Conservation (phyloP, 2,888 invertebrate species). For the Scaptomyza cyrtandrae region DNA sequence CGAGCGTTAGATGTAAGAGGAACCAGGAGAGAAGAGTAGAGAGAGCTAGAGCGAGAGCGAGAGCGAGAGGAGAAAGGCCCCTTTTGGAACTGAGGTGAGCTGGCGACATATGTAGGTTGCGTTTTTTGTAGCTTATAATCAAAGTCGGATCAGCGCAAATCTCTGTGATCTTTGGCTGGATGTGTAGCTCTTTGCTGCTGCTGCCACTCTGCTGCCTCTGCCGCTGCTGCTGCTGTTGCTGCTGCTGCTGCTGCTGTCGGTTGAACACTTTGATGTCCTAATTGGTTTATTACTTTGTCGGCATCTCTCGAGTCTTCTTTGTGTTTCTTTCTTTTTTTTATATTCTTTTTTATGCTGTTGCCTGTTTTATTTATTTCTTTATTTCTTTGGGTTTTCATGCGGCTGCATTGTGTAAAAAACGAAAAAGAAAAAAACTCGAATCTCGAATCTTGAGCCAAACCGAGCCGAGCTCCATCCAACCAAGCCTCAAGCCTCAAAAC, state of each 20-base stretch:
- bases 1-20: constrained; percentile 6
- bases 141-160: constrained; percentile 78
- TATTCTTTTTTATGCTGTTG: constrained; percentile 77
- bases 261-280: constrained; percentile 83
- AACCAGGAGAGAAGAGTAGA: background rate
- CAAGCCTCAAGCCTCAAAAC: constrained; percentile 47
- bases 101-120: constrained; percentile 77
- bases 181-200: constrained; percentile 22
- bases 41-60: background rate
- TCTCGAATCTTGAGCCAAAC: constrained; percentile 25
- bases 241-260: constrained; percentile 76
- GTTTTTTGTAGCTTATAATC: constrained; percentile 75
- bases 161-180: constrained; percentile 72
- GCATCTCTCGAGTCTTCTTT: constrained; percentile 80
- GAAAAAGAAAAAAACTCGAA: constrained; percentile 30
- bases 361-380: constrained; percentile 79
- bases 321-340: constrained; percentile 57
- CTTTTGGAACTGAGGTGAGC: constrained; percentile 31
- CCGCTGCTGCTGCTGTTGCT: constrained; percentile 52
- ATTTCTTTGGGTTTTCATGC: constrained; percentile 72
- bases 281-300: constrained; percentile 84
- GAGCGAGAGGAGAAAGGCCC: constrained; percentile 14
- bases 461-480: constrained; percentile 22
- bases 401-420: constrained; percentile 61
- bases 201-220: constrained; percentile 17